Evolutionary conservation across 2,888 invertebrate genomes (phyloP).

Genomic region (Drosophila pegasa): DNA sequence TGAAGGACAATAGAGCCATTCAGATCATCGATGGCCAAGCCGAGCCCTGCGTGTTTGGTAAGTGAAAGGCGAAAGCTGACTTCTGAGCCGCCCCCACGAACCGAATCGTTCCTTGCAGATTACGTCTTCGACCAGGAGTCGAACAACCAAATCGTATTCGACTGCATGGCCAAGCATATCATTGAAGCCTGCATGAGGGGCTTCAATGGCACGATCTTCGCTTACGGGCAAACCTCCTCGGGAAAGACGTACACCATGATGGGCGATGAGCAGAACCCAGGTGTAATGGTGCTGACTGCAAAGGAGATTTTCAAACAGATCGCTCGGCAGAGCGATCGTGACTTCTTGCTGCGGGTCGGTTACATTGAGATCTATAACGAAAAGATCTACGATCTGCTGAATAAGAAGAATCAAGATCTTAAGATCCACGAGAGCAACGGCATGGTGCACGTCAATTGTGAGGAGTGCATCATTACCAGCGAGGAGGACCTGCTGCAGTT

Average conservation of each 20-base stretch:
- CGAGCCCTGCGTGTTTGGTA: conserved; percentile 85
- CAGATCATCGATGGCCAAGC: conserved; percentile 86
- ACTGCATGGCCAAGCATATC: conserved; percentile 89
- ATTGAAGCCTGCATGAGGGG: conserved; percentile 90
- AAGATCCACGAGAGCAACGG: conserved; percentile 89
- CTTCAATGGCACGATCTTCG: conserved; percentile 95
- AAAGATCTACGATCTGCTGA: conserved; percentile 90
- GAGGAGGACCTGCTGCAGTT: conserved; percentile 87
- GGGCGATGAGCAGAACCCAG: conserved; percentile 89
- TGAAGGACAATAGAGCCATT: conserved; percentile 87
- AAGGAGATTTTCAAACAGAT: conserved; percentile 89
- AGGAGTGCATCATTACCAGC: conserved; percentile 88
- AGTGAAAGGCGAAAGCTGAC: conserved; percentile 30
- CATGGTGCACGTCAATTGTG: conserved; percentile 88
- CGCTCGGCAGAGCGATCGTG: conserved; percentile 87
- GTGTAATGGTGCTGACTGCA: conserved; percentile 91
- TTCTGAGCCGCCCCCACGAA: neutral
- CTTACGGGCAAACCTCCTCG: conserved; percentile 96
- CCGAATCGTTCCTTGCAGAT: conserved; percentile 86
- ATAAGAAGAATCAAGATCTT: conserved; percentile 87
- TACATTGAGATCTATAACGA: conserved; percentile 97
- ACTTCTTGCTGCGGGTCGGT: conserved; percentile 92
- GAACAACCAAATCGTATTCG: conserved; percentile 88
- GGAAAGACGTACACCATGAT: conserved; percentile 94
- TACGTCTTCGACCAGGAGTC: conserved; percentile 88